Evolutionary conservation across 2,888 invertebrate genomes (phyloP).

Genomic region (Cheilosia vulpina): DNA sequence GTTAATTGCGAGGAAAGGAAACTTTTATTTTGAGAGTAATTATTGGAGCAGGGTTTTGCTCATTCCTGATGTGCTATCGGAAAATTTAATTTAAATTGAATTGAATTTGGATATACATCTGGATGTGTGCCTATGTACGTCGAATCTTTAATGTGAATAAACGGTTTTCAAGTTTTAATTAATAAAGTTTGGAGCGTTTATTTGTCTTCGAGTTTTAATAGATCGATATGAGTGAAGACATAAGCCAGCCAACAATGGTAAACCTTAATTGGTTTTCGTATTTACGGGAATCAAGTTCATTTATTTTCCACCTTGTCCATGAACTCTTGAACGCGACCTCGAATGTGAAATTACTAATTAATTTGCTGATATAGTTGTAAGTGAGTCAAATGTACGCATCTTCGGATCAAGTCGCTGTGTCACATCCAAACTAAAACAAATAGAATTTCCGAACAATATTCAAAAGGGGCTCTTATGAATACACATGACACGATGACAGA

Average conservation of each 20-base stretch:
- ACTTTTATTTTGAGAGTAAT: conserved; percentile 29
- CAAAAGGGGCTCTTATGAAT: too few relatives aligned
- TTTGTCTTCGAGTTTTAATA: not conserved
- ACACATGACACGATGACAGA: too few relatives aligned
- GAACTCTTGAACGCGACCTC: too few relatives aligned
- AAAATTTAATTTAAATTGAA: conserved; percentile 36
- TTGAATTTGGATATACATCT: conserved; percentile 4
- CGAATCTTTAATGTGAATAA: conserved; percentile 15
- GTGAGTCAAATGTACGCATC: too few relatives aligned
- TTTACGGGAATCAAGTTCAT: not conserved
- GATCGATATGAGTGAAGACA: not conserved
- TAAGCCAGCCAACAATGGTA: not conserved
- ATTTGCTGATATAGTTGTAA: too few relatives aligned
- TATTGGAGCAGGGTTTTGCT: conserved; percentile 25
- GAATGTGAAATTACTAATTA: too few relatives aligned
- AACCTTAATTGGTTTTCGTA: not conserved
- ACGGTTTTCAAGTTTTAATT: conserved; percentile 26
- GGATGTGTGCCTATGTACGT: too few relatives aligned
- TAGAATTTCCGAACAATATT: too few relatives aligned
- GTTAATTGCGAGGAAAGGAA: conserved; percentile 58
- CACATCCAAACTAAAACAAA: too few relatives aligned
- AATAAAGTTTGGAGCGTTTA: conserved; percentile 19
- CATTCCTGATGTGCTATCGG: conserved; percentile 8
- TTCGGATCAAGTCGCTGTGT: too few relatives aligned
- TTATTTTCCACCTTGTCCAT: too few relatives aligned